Conservation (phyloP, 2,113 vertebrate species). For the Centropus bengalensis region DNA sequence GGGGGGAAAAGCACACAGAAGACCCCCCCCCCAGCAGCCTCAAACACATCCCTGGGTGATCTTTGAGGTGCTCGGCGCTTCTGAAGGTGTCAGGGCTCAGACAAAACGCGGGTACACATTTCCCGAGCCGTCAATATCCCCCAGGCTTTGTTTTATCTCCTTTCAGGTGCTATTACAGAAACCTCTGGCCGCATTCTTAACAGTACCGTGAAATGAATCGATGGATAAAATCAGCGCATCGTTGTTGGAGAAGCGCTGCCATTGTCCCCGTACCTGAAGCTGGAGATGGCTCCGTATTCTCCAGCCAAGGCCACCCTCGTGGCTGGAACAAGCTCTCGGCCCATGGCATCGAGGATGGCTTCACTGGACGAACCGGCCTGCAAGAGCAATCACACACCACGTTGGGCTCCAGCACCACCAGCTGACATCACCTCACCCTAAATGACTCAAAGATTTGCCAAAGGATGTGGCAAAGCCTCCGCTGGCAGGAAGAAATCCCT, state of each 20-base stretch:
- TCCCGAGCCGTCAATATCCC: neutral
- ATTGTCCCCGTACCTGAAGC: slow-evolving; percentile 69
- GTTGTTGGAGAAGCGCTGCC: rapidly evolving
- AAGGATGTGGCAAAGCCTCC: neutral
- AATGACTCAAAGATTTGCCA: neutral
- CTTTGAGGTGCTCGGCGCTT: neutral
- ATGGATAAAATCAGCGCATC: rapidly evolving
- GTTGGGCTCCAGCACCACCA: rapidly evolving
- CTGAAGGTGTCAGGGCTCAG: rapidly evolving
- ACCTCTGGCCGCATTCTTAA: neutral
- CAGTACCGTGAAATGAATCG: neutral
- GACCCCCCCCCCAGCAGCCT: neutral
- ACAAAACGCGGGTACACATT: rapidly evolving
- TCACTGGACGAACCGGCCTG: slow-evolving; percentile 90
- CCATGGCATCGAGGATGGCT: slow-evolving; percentile 87
- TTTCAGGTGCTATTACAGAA: neutral
- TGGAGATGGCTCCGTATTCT: slow-evolving; percentile 72
- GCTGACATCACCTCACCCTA: too few relatives aligned
- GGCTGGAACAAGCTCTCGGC: slow-evolving; percentile 88
- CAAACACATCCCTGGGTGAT: rapidly evolving
- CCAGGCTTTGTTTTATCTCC: neutral
- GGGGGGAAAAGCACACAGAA: neutral
- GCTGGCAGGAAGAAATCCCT: neutral
- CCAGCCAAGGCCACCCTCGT: slow-evolving; percentile 76
- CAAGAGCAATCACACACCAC: neutral